These are phyloP conservation scores for Rhinolophus sinicus DNA, from an alignment of 2,113 vertebrate species.

Conservation along the genomic window DNA sequence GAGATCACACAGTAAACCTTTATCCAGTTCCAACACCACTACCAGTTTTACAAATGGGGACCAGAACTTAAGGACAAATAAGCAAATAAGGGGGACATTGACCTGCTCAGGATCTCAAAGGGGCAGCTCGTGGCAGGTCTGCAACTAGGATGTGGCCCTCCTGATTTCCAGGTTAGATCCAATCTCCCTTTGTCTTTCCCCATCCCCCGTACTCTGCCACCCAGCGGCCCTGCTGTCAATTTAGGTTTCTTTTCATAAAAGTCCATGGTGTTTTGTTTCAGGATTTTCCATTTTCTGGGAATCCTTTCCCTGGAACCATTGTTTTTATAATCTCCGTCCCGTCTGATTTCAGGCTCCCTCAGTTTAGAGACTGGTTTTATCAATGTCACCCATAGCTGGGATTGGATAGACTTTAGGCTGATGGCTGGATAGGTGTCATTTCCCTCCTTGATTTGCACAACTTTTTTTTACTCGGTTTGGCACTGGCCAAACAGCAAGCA, in stretches of 20 bases:
- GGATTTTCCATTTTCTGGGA: neutral
- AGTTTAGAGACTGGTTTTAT: neutral
- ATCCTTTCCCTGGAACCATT: neutral
- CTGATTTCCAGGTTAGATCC: neutral
- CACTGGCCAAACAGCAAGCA: neutral
- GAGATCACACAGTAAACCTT: neutral
- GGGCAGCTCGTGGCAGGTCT: neutral
- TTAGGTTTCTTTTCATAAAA: neutral
- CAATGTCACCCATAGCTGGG: neutral
- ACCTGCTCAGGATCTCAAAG: neutral
- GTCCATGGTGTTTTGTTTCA: neutral
- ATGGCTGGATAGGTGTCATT: neutral
- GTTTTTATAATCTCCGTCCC: neutral
- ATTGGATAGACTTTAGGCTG: neutral
- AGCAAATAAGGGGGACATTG: neutral
- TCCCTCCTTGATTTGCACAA: accelerated
- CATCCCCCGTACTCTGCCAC: neutral
- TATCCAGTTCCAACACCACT: neutral
- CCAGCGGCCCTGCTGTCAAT: neutral
- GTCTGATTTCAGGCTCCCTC: neutral
- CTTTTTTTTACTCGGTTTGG: neutral
- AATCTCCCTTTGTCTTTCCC: neutral
- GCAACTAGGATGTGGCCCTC: neutral
- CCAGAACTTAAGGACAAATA: neutral
- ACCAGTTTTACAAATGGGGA: neutral